Conservation (phyloP, 2,888 invertebrate genomes). For the Poecilobothrus nobilitatus region DNA sequence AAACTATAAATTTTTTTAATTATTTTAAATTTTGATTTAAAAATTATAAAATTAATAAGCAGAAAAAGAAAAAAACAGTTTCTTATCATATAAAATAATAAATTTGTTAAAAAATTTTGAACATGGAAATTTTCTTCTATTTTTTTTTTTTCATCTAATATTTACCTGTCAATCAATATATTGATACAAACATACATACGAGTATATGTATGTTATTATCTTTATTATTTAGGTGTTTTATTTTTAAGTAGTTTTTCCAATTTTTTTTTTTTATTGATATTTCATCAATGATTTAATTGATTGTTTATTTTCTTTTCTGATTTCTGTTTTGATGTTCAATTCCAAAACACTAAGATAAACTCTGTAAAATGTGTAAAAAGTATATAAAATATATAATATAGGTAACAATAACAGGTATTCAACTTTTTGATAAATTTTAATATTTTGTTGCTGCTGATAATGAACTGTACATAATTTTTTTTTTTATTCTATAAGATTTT, state of each 20-base stretch:
- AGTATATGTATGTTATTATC: too few species aligned
- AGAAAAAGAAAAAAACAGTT: not conserved
- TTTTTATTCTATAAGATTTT: too few species aligned
- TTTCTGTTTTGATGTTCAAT: not conserved
- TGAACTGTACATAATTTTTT: not conserved
- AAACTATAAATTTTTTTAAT: too few species aligned
- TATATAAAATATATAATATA: not conserved
- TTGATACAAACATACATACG: not conserved
- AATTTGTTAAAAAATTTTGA: not conserved
- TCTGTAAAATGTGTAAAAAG: not conserved
- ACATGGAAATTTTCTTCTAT: not conserved
- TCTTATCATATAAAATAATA: not conserved
- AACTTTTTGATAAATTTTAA: too few species aligned
- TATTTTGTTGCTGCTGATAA: not conserved
- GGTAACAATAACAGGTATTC: too few species aligned
- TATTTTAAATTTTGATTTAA: too few species aligned
- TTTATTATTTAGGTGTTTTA: too few species aligned
- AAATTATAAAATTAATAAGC: not conserved
- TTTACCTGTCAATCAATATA: conserved; percentile 3
- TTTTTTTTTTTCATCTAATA: not conserved
- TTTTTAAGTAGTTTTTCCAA: not conserved
- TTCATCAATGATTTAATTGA: not conserved
- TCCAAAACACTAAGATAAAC: not conserved
- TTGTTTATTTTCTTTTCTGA: not conserved
- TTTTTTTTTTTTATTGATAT: not conserved